A percentile compares a stretch with the other conserved stretches of the same genome.
phyloP scores from a whole-genome alignment of 2,797 vertebrate species.

The Clarias fuscus region DNA sequence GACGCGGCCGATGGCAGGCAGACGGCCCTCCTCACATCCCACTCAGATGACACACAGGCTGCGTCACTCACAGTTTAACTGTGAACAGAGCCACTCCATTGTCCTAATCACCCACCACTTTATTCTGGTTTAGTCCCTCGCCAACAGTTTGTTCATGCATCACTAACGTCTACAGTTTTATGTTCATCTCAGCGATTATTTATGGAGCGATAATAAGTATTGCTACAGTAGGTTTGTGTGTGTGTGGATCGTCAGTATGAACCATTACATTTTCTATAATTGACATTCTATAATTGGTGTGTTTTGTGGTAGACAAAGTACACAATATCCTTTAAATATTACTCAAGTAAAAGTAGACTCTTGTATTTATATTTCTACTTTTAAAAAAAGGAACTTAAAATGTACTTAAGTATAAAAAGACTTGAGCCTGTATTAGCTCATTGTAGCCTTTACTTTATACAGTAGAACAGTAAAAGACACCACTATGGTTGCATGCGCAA shows the following conservation, averaged over 20 bases:
- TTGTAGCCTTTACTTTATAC: too few species aligned
- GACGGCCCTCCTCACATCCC: slow-evolving; percentile 17
- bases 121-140: slow-evolving; percentile 2
- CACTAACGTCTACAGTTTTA: background rate
- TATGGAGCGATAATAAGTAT: slow-evolving; percentile 24
- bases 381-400: too few species aligned
- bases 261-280: background rate
- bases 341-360: too few species aligned
- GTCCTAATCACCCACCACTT: slow-evolving; percentile 24
- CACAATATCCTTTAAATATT: too few species aligned
- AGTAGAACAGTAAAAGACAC: too few species aligned
- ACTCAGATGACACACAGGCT: slow-evolving; percentile 33
- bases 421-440: too few species aligned
- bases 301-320: background rate
- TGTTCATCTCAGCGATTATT: slow-evolving; percentile 16
- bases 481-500: too few species aligned
- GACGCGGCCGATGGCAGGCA: background rate
- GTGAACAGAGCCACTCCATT: slow-evolving; percentile 22
- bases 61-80: slow-evolving; percentile 14
- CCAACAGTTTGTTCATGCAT: slow-evolving; percentile 20
- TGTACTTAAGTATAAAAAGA: too few species aligned
- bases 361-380: too few species aligned
- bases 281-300: too few species aligned
- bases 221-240: background rate
- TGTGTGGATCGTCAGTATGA: background rate